Base-by-base conservation (phyloP, 2,888 invertebrate species). In the Stenolophus ochropezus region DNA sequence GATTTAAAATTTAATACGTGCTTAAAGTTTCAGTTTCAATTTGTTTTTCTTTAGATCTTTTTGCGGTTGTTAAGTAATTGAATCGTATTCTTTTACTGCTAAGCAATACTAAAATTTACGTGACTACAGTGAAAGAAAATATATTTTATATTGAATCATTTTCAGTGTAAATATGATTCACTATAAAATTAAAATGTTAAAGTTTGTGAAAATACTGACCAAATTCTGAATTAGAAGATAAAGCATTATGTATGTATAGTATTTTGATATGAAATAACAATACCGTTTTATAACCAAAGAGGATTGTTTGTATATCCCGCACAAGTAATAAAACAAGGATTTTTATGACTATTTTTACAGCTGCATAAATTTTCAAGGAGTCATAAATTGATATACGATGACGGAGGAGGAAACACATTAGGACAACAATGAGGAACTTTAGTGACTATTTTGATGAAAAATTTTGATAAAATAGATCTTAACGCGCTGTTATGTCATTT, bases 321-420 rank as follows among this genome's bases (percentile, higher is more conserved):
- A 49, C 73, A 49, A 49, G 47, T 49, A 47, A 73, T 73, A 73
- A 73, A 73, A 73, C 18, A 49, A 18, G n/a, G 14, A n/a, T 4
- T 73, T 71, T 73, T 49, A 47, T 21, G 21, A 14, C 21, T 14
- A 14, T 49, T 73, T 73, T 73, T 73, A 73, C 73, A 73, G 21
- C 73, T 73, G 49, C 27, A 73, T 73, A 73, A 73, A 73, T 73
- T 73, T 73, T 47, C 21, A 21, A n/a, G 3, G 47, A 23, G 21
- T 18, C 20, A 49, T 73, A 73, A 73, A 49, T 47, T 73, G 73
- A 73, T 23, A 49, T 49, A 47, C 49, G 47, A 73, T 73, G 73
- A 73, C 49, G 5, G 11, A 4, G 18, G 18, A 73, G 27, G 61
- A 61, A n/a, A n/a, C n/a, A n/a, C n/a, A n/a, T n/a, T n/a, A n/a